These are phyloP conservation scores for Thripadectes ignobilis DNA, from an alignment of 2,797 vertebrate species.

Conservation along the genomic window DNA sequence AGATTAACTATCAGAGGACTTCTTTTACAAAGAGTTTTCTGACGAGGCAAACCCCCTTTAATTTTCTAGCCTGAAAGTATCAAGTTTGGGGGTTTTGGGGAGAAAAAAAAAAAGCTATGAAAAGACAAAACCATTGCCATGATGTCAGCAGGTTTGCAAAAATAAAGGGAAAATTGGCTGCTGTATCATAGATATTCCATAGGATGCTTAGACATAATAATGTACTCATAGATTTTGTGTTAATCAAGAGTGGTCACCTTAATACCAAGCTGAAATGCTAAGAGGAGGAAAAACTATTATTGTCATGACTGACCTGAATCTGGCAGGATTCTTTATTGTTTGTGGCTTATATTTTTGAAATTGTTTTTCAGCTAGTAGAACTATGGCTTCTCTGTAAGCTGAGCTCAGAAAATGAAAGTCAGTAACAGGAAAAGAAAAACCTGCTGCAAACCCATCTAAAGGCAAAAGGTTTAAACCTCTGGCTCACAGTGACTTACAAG, in stretches of 20 bases:
- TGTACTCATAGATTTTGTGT: not conserved
- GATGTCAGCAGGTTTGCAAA: not conserved
- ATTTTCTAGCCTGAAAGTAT: not conserved
- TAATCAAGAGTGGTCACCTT: not conserved
- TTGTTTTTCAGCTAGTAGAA: not conserved
- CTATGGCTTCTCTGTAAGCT: not conserved
- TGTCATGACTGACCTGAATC: not conserved
- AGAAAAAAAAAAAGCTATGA: not conserved
- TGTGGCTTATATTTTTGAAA: not conserved
- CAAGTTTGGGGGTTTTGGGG: not conserved
- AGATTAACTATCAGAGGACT: not conserved
- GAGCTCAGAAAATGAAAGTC: not conserved
- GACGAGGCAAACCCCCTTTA: not conserved
- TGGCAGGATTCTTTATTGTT: not conserved
- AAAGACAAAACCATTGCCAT: not conserved
- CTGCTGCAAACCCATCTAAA: not conserved
- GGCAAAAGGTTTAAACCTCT: not conserved
- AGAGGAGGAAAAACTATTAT: not conserved
- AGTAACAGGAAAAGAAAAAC: not conserved
- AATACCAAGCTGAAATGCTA: not conserved
- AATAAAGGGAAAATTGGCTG: not conserved
- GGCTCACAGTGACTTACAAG: not conserved
- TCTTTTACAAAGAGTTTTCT: not conserved
- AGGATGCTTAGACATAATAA: not conserved
- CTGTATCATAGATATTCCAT: not conserved